Percentiles rank a stretch among this genome's conserved stretches.
Conservation (phyloP, 2,888 invertebrate genomes). For the Odontocolon sp. region DNA sequence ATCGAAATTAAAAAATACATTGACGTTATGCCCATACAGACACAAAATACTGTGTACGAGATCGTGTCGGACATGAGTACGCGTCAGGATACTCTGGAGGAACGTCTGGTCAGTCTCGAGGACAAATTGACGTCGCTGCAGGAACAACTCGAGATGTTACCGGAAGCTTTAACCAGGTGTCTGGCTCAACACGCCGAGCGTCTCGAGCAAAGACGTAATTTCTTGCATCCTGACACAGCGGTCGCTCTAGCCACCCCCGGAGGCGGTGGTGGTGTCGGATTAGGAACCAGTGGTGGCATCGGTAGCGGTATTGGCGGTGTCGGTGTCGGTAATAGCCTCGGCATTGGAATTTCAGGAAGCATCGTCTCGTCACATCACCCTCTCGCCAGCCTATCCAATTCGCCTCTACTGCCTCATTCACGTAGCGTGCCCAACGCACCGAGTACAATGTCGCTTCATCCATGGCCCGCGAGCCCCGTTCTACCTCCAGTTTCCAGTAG, state of each 20-base stretch:
- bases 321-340: constrained; percentile 66
- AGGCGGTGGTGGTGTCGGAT: constrained; percentile 81
- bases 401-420: constrained; percentile 79
- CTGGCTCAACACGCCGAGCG: constrained; percentile 89
- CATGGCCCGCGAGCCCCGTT: constrained; percentile 91
- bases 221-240: constrained; percentile 93
- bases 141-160: constrained; percentile 92
- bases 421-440: constrained; percentile 84
- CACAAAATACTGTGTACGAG: constrained; percentile 98
- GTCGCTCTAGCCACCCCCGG: constrained; percentile 82
- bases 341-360: constrained; percentile 70
- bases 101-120: constrained; percentile 95
- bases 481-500: constrained; percentile 87
- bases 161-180: constrained; percentile 90
- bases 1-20: neutral
- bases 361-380: constrained; percentile 74
- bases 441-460: constrained; percentile 84
- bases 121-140: constrained; percentile 94
- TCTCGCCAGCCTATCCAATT: constrained; percentile 73
- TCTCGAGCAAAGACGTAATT: constrained; percentile 91
- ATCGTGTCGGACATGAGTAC: constrained; percentile 98
- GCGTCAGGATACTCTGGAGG: constrained; percentile 96
- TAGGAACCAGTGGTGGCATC: constrained; percentile 59
- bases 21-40: constrained; percentile 84
- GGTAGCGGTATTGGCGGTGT: constrained; percentile 59